Evolutionary conservation across 2,888 invertebrate species (phyloP), one percentile per base, ranked within the genome.

Genomic region (Diploptera punctata): DNA sequence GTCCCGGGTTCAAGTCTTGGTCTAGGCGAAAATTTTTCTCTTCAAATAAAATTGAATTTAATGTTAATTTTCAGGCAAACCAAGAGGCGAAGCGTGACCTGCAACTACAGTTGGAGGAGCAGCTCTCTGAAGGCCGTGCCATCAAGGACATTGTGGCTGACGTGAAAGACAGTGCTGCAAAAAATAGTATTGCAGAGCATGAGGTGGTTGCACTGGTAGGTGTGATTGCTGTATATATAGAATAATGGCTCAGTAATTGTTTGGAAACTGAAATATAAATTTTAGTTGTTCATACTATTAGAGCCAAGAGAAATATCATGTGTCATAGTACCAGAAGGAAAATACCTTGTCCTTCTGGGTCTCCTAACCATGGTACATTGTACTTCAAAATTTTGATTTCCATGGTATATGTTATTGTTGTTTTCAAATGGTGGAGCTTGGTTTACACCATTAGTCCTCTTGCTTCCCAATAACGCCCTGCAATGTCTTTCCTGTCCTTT

Each of bases 151-250:
- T 95, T 80, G 91, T 94, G 77, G 86, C 89, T 76, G 94, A 95
- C 83, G 89, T 97, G 76, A 91, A 92, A 79, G 97, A 98, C 81
- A 91, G 94, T 86, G 93, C 95, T 78, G 84, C 86, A 79, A 93
- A 92, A 82, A 90, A 93, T 83, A 87, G 87, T 84, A 94, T 98
- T 81, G 92, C 93, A 70, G 98, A 98, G 83, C 93, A 95, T 82
- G 98, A 98, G 86, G 91, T 94, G 78, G 90, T 94, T 79, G 89
- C 91, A 79, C 88, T 95, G 84, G 94, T 95, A 85, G 89, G 89
- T 87, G 77, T 60, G 33, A 33, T 33, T 33, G 33, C 10, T 7
- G 33, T 33, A 33, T 7, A 33, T 33, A 33, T 10, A 33, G 33
- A 7, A 33, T 33, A 33, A 33, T 7, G 33, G 33, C 5, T 33